Conservation (phyloP, 1,140 invertebrate genomes). For the Ridgeia piscesae region DNA sequence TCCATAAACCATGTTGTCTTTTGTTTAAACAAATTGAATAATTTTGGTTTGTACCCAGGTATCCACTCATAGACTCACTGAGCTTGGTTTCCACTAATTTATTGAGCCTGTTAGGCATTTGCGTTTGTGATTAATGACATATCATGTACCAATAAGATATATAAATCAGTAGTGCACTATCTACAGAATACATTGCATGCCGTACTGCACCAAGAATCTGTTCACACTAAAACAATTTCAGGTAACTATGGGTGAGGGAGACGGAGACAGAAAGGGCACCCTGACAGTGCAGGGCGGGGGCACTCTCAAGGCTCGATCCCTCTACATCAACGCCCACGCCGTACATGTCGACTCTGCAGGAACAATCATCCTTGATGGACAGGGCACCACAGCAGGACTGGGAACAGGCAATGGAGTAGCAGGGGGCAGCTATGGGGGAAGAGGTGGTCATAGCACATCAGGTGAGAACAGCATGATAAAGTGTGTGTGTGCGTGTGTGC, state of each 20-base stretch:
- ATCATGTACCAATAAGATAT: neutral
- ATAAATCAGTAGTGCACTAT: neutral
- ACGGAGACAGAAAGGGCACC: neutral
- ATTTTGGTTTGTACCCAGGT: neutral
- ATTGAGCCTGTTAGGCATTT: neutral
- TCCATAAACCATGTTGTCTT: neutral
- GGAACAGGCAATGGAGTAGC: conserved; percentile 31
- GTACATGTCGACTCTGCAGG: conserved; percentile 39
- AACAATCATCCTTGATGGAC: conserved; percentile 30
- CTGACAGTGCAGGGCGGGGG: conserved; percentile 38
- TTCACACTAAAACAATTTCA: neutral
- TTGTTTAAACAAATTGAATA: neutral
- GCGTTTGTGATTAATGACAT: neutral
- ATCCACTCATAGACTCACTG: neutral
- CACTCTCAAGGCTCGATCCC: conserved; percentile 31
- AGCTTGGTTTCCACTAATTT: neutral
- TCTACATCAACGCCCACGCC: conserved; percentile 34
- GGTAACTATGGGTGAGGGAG: neutral
- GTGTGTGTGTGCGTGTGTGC: neutral
- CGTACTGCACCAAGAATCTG: neutral
- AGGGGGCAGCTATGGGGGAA: conserved; percentile 32
- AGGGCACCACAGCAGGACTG: conserved; percentile 33
- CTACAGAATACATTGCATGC: neutral
- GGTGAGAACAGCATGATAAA: neutral
- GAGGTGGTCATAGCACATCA: conserved; percentile 33